Evolutionary conservation across 1,140 invertebrate genomes (phyloP).

Genomic region (Eurosta solidaginis): DNA sequence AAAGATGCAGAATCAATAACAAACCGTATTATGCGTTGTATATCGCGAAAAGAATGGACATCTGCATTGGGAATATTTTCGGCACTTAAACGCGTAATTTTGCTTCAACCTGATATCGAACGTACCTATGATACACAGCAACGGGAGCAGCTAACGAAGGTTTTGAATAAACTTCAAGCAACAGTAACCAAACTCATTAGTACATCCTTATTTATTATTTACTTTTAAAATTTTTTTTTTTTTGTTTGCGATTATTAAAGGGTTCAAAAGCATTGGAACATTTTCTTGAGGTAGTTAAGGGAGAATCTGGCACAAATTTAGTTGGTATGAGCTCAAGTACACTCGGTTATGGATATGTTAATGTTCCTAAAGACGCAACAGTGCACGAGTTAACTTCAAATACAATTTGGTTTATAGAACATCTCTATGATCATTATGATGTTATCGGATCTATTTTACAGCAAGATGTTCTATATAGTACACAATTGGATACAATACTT

Average conservation of each 20-base stretch:
- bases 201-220: neutral
- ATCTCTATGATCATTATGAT: conserved; percentile 78
- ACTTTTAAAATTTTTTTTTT: too few relatives aligned
- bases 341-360: conserved; percentile 36
- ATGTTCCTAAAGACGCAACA: conserved; percentile 88
- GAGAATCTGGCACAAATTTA: conserved; percentile 79
- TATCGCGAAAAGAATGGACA: conserved; percentile 79
- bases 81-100: conserved; percentile 79
- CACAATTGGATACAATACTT: conserved; percentile 57
- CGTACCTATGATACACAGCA: conserved; percentile 74
- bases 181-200: conserved; percentile 64
- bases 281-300: conserved; percentile 87
- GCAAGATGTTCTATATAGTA: conserved; percentile 67
- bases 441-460: conserved; percentile 71
- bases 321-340: conserved; percentile 52
- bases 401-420: conserved; percentile 86
- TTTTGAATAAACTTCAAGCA: conserved; percentile 74
- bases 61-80: conserved; percentile 85
- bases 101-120: conserved; percentile 84
- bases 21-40: conserved; percentile 76
- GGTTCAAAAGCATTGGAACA: conserved; percentile 89
- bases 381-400: conserved; percentile 95
- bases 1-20: conserved; percentile 85
- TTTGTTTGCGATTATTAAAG: conserved; percentile 64
- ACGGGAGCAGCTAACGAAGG: conserved; percentile 73